Evolutionary conservation across 2,888 invertebrate genomes (phyloP), one percentile per base, ranked within the genome.

Genomic region (Achlya flavicornis): DNA sequence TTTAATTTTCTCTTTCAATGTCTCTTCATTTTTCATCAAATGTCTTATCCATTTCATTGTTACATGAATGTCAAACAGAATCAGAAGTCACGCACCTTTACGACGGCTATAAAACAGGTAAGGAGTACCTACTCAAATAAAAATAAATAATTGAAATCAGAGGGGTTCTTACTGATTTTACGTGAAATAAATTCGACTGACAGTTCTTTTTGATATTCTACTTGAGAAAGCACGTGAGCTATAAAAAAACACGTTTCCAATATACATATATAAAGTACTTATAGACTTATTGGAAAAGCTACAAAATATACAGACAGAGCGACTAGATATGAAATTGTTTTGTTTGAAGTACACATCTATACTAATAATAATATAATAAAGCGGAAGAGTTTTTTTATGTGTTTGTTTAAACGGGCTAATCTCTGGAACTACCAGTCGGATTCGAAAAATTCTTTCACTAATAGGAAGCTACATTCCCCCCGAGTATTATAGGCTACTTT

Each of bases 141-240:
- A 82, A 81, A 81, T 85, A 85, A 84, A 87, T 86, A 85, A 84
- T 86, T 85, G 76, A 86, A 83, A 83, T 74, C 75, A 63, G 14
- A 41, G 66, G 58, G 67, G 72, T 68, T 68, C 66, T 68, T 62
- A 69, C 70, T 65, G 65, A 67, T 66, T 67, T 38, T 58, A 12
- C 57, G 35, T 61, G 63, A 57, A 43, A 64, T 61, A 63, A 59
- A 62, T 57, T 58, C 32, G 43, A 26, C 10, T 38, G 58, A 38
- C 35, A 33, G 33, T n/a, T 58, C n/a, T 32, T n/a, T 16, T n/a
- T 58, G n/a, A 58, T 58, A 58, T 11, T 14, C 58, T 32, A n/a
- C 32, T 58, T 58, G 26, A 32, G 57, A 26, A 57, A 26, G 14
- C 26, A 32, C 26, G 26, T 57, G 38, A 10, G 8, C 41, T 38